Conservation (phyloP, 2,888 invertebrate genomes). For the Drosophila peninsularis region DNA sequence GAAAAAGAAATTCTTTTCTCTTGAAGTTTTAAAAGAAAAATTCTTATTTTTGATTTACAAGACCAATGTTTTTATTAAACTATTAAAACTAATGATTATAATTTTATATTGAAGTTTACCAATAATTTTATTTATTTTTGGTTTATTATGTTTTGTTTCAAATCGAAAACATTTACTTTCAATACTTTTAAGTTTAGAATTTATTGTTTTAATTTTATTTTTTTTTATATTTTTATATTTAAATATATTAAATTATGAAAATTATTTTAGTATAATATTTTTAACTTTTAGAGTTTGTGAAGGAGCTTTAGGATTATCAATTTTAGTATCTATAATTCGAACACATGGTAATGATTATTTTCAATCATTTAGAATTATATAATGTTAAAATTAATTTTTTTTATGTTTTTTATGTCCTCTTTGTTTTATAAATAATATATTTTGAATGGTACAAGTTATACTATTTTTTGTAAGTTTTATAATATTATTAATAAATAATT, state of each 20-base stretch:
- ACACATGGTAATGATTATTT: not conserved
- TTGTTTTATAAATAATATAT: not conserved
- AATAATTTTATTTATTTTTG: conserved; percentile 86
- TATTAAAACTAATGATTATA: conserved; percentile 87
- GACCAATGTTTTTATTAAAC: conserved; percentile 89
- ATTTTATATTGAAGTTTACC: conserved; percentile 84
- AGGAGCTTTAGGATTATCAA: not conserved
- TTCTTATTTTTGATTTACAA: conserved; percentile 88
- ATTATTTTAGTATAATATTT: not conserved
- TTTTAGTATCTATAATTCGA: not conserved
- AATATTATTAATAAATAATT: not conserved
- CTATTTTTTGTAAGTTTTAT: not conserved
- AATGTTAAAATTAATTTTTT: not conserved
- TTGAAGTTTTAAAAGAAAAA: conserved; percentile 87
- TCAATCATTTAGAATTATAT: conserved; percentile 1
- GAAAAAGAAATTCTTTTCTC: conserved; percentile 86
- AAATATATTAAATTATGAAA: not conserved
- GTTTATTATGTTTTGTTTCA: conserved; percentile 86
- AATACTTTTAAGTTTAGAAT: not conserved
- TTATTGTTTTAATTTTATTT: not conserved
- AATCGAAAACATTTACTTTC: conserved; percentile 67
- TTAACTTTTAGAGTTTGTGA: conserved; percentile 62
- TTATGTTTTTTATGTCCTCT: not conserved
- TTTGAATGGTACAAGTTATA: not conserved
- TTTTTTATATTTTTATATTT: not conserved